Conservation (phyloP, 2,888 invertebrate species). For the Drosophila austrosaltans region DNA sequence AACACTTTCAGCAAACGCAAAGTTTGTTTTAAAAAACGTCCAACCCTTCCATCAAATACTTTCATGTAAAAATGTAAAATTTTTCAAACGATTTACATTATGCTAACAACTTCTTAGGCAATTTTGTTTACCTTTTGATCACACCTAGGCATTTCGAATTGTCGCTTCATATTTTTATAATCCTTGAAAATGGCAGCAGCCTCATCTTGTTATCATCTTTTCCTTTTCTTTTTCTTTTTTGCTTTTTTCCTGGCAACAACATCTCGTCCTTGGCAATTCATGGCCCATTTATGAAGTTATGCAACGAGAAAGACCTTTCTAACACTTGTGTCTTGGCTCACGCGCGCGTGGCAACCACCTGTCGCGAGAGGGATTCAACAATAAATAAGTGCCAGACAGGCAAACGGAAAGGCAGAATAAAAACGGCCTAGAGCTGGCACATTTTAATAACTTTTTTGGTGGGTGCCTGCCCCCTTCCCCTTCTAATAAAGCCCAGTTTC, state of each 20-base stretch:
- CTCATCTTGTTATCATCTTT: conserved; percentile 11
- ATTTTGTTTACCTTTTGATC: conserved; percentile 7
- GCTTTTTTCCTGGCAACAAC: too few relatives aligned
- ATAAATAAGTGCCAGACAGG: conserved; percentile 64
- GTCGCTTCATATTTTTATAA: conserved; percentile 9
- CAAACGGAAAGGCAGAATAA: conserved; percentile 11
- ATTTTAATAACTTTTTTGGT: conserved; percentile 73
- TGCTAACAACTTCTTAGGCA: not conserved
- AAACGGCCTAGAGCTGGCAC: conserved; percentile 43
- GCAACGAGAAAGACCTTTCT: conserved; percentile 13
- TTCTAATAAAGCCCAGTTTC: conserved; percentile 26
- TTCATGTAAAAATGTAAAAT: too few relatives aligned
- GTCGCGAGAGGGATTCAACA: conserved; percentile 66
- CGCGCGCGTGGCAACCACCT: conserved; percentile 67
- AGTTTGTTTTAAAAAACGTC: not conserved
- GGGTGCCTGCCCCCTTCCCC: conserved; percentile 1
- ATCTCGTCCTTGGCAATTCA: conserved; percentile 16
- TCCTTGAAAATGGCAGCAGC: conserved; percentile 6
- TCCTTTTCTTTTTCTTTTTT: not conserved
- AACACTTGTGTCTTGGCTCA: conserved; percentile 38
- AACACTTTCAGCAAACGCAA: too few relatives aligned
- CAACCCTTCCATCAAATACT: not conserved
- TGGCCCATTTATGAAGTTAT: conserved; percentile 31
- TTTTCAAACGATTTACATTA: not conserved
- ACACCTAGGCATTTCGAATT: conserved; percentile 1